Conservation (phyloP, 2,888 invertebrate genomes). For the Mycogona germanica region DNA sequence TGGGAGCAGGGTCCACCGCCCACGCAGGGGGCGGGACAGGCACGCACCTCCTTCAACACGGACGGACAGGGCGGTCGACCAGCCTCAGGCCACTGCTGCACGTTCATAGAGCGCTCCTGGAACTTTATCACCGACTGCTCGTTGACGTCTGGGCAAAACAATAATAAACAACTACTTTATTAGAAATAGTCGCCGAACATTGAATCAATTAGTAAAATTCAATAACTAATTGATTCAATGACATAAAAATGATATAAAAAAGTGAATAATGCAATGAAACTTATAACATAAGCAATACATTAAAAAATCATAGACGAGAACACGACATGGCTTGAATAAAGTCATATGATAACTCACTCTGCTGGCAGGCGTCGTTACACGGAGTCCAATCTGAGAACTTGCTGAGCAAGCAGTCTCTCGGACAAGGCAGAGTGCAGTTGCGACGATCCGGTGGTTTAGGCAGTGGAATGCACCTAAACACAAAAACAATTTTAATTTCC, state of each 20-base stretch:
- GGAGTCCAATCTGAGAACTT: slow-evolving; percentile 20
- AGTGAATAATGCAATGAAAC: neutral
- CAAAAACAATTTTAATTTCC: neutral
- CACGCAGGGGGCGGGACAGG: slow-evolving; percentile 17
- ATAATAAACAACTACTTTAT: too few species aligned
- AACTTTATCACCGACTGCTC: neutral
- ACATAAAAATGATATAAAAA: neutral
- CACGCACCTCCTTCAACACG: slow-evolving; percentile 14
- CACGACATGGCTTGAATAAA: too few species aligned
- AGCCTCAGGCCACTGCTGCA: slow-evolving; percentile 18
- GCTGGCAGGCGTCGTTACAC: slow-evolving; percentile 19
- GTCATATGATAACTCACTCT: slow-evolving; percentile 8
- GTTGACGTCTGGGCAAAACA: neutral
- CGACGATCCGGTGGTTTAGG: slow-evolving; percentile 13
- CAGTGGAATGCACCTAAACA: slow-evolving; percentile 18
- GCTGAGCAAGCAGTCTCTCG: slow-evolving; percentile 18
- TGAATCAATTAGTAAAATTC: too few species aligned
- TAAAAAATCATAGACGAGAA: too few species aligned
- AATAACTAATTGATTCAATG: too few species aligned
- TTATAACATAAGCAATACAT: too few species aligned
- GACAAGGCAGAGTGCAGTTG: slow-evolving; percentile 19
- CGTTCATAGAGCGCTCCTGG: slow-evolving; percentile 13
- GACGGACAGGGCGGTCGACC: slow-evolving; percentile 16
- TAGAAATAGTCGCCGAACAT: too few species aligned
- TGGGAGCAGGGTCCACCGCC: slow-evolving; percentile 10